Conservation (phyloP, 2,888 invertebrate species). For the Empis livida region DNA sequence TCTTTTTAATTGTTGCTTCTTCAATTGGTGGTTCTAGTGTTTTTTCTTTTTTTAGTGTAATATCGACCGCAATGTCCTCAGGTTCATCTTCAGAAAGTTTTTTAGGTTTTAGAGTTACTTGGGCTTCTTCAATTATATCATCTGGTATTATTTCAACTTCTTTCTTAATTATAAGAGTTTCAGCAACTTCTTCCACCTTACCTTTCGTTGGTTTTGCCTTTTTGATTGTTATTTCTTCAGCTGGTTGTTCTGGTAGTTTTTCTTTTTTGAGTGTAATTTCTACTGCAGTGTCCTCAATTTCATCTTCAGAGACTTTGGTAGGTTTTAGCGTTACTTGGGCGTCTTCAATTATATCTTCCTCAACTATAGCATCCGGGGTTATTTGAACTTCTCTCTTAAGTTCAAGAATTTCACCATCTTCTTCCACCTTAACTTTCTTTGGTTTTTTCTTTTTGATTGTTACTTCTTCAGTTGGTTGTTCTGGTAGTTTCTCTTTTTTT, state of each 20-base stretch:
- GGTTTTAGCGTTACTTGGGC: constrained; percentile 33
- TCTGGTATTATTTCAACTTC: constrained; percentile 34
- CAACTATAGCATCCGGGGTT: constrained; percentile 39
- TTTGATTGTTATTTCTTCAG: constrained; percentile 25
- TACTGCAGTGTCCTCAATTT: constrained; percentile 28
- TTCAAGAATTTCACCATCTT: constrained; percentile 30
- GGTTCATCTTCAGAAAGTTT: constrained; percentile 23
- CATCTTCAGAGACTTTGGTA: constrained; percentile 22
- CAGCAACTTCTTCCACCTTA: constrained; percentile 27
- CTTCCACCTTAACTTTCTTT: constrained; percentile 24
- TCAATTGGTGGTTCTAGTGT: constrained; percentile 28
- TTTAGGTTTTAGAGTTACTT: constrained; percentile 31
- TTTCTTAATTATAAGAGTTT: constrained; percentile 27
- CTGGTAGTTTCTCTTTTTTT: constrained; percentile 3
- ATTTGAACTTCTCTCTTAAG: constrained; percentile 25
- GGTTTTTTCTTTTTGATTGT: constrained; percentile 28
- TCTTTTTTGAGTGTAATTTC: constrained; percentile 25
- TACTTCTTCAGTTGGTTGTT: constrained; percentile 23
- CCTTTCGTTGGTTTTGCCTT: constrained; percentile 28
- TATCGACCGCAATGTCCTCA: constrained; percentile 28
- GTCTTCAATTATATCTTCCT: constrained; percentile 39
- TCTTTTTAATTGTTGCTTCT: constrained; percentile 27
- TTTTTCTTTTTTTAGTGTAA: constrained; percentile 24
- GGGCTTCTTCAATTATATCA: constrained; percentile 41
- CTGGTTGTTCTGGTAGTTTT: constrained; percentile 28